These are phyloP conservation scores for Lathamus discolor DNA, from an alignment of 2,113 vertebrate species.

Conservation along the genomic window DNA sequence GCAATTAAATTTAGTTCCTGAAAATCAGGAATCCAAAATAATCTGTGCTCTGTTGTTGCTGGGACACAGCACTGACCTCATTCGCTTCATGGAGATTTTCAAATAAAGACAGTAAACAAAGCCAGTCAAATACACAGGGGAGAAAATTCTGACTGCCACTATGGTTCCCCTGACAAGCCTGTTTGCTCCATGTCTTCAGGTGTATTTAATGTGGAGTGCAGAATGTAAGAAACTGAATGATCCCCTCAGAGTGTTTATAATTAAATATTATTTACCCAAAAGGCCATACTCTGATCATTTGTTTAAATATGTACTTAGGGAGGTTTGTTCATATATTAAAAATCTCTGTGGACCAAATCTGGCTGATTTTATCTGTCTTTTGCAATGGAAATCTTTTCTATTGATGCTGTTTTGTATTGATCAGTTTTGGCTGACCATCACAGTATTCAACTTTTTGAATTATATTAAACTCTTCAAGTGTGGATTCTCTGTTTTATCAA, in stretches of 20 bases:
- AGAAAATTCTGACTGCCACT: neutral
- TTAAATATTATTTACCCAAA: neutral
- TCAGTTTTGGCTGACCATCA: neutral
- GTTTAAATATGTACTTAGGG: neutral
- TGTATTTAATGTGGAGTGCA: neutral
- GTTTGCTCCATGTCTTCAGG: neutral
- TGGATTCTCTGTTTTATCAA: neutral
- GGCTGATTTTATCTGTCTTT: neutral
- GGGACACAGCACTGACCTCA: neutral
- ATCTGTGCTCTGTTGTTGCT: neutral
- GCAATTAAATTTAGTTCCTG: neutral
- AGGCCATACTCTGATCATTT: neutral
- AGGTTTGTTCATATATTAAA: neutral
- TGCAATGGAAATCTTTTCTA: neutral
- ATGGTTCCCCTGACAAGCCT: neutral
- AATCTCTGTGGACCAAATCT: neutral
- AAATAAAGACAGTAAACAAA: neutral
- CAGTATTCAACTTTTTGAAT: neutral
- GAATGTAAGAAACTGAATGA: neutral
- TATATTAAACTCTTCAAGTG: neutral
- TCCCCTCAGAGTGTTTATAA: neutral
- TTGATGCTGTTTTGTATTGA: neutral
- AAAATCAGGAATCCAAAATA: neutral
- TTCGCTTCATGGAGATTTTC: neutral
- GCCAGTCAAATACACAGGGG: neutral